Percentiles rank a stretch among this genome's conserved stretches.
These are phyloP conservation scores for Dicrostonyx torquatus DNA, from an alignment of 2,797 vertebrate species.

Conservation along the genomic window DNA sequence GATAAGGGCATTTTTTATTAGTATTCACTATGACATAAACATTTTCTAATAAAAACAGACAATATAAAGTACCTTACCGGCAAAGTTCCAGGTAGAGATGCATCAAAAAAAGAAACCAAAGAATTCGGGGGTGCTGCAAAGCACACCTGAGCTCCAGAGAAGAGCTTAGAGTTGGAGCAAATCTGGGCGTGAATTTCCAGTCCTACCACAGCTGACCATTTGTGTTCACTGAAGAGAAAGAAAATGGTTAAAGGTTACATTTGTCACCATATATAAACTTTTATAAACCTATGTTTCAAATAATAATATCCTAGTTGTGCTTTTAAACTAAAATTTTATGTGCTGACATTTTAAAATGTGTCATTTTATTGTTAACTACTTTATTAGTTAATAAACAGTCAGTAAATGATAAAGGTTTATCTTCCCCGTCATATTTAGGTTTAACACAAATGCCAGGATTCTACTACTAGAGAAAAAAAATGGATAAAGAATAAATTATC, in stretches of 20 bases:
- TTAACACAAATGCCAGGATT: constrained; percentile 81
- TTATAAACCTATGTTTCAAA: constrained; percentile 26
- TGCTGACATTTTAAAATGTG: constrained; percentile 11
- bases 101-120: constrained; percentile 97
- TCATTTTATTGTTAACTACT: constrained; percentile 38
- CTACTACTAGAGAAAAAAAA: constrained; percentile 79
- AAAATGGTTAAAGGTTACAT: constrained; percentile 30
- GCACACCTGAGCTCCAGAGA: constrained; percentile 93
- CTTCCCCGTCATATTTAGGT: constrained; percentile 75
- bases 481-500: constrained; percentile 80
- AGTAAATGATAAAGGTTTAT: constrained; percentile 73
- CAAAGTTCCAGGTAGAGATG: constrained; percentile 96
- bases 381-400: constrained; percentile 70
- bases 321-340: constrained; percentile 62
- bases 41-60: constrained; percentile 56
- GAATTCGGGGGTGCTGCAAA: constrained; percentile 97
- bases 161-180: constrained; percentile 95
- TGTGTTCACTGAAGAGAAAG: constrained; percentile 60
- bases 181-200: constrained; percentile 98
- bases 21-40: constrained; percentile 19
- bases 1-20: background rate
- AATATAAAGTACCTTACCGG: constrained; percentile 89
- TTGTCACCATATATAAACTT: background rate
- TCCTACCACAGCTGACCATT: constrained; percentile 94
- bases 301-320: constrained; percentile 16